phyloP scores from a whole-genome alignment of 2,797 vertebrate genomes.

The Natrix natrix region DNA sequence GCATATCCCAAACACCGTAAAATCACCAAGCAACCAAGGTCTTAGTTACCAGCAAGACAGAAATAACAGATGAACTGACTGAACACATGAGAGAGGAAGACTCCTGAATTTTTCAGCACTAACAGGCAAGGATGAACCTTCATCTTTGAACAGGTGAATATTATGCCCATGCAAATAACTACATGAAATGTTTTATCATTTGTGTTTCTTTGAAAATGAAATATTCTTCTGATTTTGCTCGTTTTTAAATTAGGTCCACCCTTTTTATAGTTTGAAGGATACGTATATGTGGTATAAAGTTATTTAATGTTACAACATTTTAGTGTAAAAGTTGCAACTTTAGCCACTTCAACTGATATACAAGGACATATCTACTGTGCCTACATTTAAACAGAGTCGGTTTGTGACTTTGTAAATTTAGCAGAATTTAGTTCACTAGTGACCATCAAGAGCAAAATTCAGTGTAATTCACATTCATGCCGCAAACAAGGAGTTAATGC shows the following conservation, averaged over 20 bases:
- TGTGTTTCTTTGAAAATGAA: not conserved
- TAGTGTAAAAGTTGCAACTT: not conserved
- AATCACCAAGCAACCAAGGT: not conserved
- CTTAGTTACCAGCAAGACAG: not conserved
- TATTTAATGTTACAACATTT: not conserved
- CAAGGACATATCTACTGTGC: not conserved
- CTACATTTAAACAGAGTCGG: not conserved
- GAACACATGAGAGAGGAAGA: not conserved
- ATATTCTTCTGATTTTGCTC: not conserved
- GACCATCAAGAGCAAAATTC: not conserved
- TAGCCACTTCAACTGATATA: not conserved
- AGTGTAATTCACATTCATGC: not conserved
- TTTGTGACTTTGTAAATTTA: not conserved
- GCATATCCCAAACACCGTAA: conserved; percentile 9
- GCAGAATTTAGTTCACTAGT: not conserved
- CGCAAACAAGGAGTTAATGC: not conserved
- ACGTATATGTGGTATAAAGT: not conserved
- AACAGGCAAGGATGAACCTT: not conserved
- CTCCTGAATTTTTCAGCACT: not conserved
- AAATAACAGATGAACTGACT: conserved; percentile 5
- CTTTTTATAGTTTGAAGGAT: not conserved
- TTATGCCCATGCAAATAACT: not conserved
- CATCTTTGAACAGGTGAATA: not conserved
- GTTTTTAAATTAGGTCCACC: not conserved
- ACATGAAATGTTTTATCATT: not conserved